Percentiles rank a stretch among this genome's conserved stretches.
These are phyloP conservation scores for Xestia rhomboidea DNA, from an alignment of 2,888 invertebrate species.

Conservation along the genomic window DNA sequence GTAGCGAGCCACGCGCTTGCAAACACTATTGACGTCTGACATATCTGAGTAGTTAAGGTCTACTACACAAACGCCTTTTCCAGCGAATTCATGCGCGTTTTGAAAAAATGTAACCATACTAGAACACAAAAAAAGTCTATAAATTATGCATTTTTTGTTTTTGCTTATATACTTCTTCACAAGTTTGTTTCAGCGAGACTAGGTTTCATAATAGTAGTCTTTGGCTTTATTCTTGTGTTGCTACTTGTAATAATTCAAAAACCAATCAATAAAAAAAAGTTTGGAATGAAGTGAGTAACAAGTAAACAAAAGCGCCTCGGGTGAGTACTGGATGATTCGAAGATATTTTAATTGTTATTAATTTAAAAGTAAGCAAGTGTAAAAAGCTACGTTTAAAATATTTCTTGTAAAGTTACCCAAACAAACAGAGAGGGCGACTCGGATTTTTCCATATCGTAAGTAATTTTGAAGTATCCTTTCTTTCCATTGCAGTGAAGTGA, in stretches of 20 bases:
- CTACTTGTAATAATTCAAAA: constrained; percentile 27
- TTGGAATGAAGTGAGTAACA: constrained; percentile 44
- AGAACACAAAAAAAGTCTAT: background rate
- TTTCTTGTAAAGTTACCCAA: background rate
- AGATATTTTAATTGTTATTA: background rate
- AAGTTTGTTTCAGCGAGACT: background rate
- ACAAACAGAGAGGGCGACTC: background rate
- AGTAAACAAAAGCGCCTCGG: constrained; percentile 17
- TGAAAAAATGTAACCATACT: background rate
- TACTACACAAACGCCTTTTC: too few species aligned
- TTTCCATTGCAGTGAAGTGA: constrained; percentile 54
- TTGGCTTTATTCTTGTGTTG: constrained; percentile 26
- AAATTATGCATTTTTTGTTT: background rate
- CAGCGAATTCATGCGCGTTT: too few species aligned
- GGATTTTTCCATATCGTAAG: constrained; percentile 35
- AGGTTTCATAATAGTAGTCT: constrained; percentile 1
- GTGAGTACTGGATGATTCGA: background rate
- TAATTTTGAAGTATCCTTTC: constrained; percentile 19
- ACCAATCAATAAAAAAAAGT: constrained; percentile 35
- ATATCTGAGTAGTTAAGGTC: too few species aligned
- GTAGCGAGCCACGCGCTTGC: too few species aligned
- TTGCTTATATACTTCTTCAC: background rate
- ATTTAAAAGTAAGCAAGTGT: background rate
- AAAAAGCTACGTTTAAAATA: constrained; percentile 1
- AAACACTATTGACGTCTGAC: too few species aligned